phyloP scores from a whole-genome alignment of 2,888 invertebrate species.

The Hoplodrina blanda region DNA sequence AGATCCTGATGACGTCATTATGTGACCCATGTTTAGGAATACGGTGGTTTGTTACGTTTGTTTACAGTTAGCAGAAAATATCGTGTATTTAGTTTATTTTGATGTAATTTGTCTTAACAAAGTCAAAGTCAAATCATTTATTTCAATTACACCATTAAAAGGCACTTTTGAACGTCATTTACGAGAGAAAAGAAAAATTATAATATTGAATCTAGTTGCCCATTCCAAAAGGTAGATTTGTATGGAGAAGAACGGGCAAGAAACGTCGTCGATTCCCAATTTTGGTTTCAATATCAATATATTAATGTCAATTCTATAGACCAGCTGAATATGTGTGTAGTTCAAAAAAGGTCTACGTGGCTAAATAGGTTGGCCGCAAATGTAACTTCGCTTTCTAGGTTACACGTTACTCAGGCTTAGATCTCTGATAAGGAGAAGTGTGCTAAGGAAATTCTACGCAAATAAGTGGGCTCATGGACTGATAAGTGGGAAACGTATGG shows the following conservation, averaged over 20 bases:
- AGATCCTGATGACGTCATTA: conserved; percentile 59
- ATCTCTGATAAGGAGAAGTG: conserved; percentile 49
- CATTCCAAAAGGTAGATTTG: too few species aligned
- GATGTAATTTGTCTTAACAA: too few species aligned
- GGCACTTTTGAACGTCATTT: too few species aligned
- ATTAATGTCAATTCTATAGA: not conserved
- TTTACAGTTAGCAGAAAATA: conserved; percentile 24
- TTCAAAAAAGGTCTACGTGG: conserved; percentile 9
- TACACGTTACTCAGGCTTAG: conserved; percentile 38
- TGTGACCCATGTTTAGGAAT: conserved; percentile 45
- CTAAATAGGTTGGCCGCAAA: conserved; percentile 28
- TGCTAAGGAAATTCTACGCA: conserved; percentile 35
- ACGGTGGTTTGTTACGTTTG: conserved; percentile 37
- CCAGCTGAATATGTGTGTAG: not conserved
- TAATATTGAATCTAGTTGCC: too few species aligned
- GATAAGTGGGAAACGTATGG: not conserved
- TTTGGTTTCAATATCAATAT: not conserved
- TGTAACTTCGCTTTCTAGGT: conserved; percentile 46
- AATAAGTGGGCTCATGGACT: conserved; percentile 11
- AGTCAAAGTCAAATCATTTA: too few species aligned
- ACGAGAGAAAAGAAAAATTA: too few species aligned
- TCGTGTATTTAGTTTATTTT: not conserved
- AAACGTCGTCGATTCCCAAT: not conserved
- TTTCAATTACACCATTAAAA: too few species aligned
- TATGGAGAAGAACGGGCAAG: too few species aligned